Evolutionary conservation across 2,888 invertebrate genomes (phyloP), one percentile per base, ranked within the genome.

Genomic region (Pheosia gnoma): DNA sequence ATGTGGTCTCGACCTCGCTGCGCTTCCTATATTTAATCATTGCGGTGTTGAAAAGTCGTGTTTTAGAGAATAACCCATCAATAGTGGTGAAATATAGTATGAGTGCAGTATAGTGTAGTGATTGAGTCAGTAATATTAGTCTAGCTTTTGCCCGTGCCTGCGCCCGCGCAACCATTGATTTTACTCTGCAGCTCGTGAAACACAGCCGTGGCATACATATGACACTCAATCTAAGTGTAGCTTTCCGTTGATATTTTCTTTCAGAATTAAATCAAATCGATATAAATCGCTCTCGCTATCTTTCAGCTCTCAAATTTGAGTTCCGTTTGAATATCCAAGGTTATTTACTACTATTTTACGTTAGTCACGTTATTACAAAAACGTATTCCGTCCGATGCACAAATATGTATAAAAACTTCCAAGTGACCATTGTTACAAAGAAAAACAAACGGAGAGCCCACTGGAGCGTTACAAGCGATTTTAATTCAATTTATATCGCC

Each of bases 11-110:
- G 11, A 36, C 36, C 57, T 47, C 57, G 47, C 47, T 11, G 41
- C 51, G 36, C 52, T 58, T 58, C 58, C 58, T 53, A 25, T 51
- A 58, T 58, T 58, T 58, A 51, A 58, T 52, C 9, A 11, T 11
- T 53, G 53, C 53, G 53, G 53, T 52, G 53, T 9, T 53, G 11
- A 37, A 4, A 3, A 36, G 53, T 53, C 53, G 53, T 53, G 53
- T 11, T 53, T 53, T 53, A 37, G 10, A 53, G 4, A 10, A 53
- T 53, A 37, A 53, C 52, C 37, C 52, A 53, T 58, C 43, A 56
- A 51, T 58, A 58, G 39, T 36, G 37, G 37, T 51, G 51, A 25
- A 25, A 51, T 25, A 3, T n/a, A 4, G 5, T 47, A n/a, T 47
- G 6, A n/a, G n/a, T 7, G 41, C 41, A 41, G 41, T 41, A 7